phyloP scores from a whole-genome alignment of 2,113 vertebrate species.

The Dromiciops gliroides region DNA sequence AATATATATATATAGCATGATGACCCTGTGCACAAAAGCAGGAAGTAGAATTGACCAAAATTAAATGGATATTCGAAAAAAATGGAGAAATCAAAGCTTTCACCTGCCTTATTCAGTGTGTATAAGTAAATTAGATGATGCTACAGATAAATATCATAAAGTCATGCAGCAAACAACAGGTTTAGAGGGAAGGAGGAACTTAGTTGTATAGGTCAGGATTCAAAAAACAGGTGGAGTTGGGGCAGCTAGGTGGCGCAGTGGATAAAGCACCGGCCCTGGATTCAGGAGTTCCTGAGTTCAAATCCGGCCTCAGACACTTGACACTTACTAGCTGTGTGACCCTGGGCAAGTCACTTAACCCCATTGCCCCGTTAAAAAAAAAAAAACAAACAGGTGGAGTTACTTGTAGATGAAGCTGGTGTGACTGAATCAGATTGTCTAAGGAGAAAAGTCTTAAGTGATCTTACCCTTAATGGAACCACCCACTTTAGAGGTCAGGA shows the following conservation, averaged over 20 bases:
- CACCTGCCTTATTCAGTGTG: background rate
- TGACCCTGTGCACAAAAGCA: background rate
- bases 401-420: background rate
- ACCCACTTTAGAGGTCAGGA: background rate
- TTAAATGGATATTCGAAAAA: background rate
- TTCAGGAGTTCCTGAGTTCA: too few species aligned
- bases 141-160: background rate
- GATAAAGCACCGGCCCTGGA: too few species aligned
- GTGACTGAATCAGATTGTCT: background rate
- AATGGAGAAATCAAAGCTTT: background rate
- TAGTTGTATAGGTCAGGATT: background rate
- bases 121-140: background rate
- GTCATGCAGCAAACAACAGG: background rate
- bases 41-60: background rate
- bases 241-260: too few species aligned
- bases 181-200: background rate
- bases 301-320: too few species aligned
- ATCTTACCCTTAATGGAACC: background rate
- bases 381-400: too few species aligned
- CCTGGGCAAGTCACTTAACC: too few species aligned
- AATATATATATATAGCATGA: background rate
- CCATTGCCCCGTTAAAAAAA: too few species aligned
- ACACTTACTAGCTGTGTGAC: too few species aligned
- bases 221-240: too few species aligned
- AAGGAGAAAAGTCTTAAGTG: background rate